Evolutionary conservation across 2,888 invertebrate species (phyloP).

Genomic region (Patella pellucida): DNA sequence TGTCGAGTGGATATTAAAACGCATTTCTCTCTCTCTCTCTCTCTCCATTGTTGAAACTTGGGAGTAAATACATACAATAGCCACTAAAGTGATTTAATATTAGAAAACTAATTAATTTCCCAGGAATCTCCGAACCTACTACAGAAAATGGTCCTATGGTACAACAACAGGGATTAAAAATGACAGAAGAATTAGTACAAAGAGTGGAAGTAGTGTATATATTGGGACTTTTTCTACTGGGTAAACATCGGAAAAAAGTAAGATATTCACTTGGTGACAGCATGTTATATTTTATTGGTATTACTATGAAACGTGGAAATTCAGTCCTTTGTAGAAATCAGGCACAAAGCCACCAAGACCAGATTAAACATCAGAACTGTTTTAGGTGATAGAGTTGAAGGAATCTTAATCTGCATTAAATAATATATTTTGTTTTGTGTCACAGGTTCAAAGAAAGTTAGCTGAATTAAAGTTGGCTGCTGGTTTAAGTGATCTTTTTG

Average conservation of each 20-base stretch:
- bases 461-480: slow-evolving; percentile 70
- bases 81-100: no score
- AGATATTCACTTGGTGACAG: slow-evolving; percentile 8
- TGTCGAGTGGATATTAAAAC: no score
- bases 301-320: no score
- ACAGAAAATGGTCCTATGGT: slow-evolving; percentile 61
- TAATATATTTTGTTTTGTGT: slow-evolving; percentile 14
- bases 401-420: no score
- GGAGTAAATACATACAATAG: no score
- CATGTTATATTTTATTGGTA: no score
- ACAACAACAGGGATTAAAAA: slow-evolving; percentile 64
- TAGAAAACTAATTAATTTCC: no score
- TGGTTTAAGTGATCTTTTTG: slow-evolving; percentile 70
- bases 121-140: slow-evolving; percentile 65
- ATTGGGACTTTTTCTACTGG: slow-evolving; percentile 69
- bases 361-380: neutral
- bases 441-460: slow-evolving; percentile 69
- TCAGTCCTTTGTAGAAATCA: no score
- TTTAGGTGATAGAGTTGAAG: no score
- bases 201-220: slow-evolving; percentile 71
- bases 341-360: no score
- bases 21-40: no score
- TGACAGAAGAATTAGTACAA: slow-evolving; percentile 67
- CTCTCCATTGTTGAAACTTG: no score
- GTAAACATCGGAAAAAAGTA: slow-evolving; percentile 71